phyloP scores from a whole-genome alignment of 1,140 invertebrate species.

The Armadillidium nasatum region DNA sequence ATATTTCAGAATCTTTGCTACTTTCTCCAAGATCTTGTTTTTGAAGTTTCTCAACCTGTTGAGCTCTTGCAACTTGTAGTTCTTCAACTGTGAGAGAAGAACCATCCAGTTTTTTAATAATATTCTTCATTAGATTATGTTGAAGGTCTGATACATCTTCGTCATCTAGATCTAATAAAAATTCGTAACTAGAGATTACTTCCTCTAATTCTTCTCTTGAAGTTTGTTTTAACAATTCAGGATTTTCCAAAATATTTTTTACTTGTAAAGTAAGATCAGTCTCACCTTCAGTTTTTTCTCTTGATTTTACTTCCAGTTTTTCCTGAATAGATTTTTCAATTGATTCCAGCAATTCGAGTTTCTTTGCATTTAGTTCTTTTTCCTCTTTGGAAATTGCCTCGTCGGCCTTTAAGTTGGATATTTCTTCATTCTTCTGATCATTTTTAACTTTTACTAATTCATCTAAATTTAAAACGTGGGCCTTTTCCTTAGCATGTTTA shows the following conservation, averaged over 20 bases:
- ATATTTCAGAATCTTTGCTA: not conserved
- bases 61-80: not conserved
- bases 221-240: not conserved
- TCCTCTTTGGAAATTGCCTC: constrained; percentile 19
- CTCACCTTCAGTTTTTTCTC: not conserved
- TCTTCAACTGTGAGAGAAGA: not conserved
- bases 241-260: constrained; percentile 8
- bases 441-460: no score
- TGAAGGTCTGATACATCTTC: not conserved
- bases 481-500: no score
- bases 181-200: not conserved
- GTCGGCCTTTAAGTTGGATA: not conserved
- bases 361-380: constrained; percentile 11
- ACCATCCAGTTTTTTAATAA: not conserved
- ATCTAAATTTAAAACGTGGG: no score
- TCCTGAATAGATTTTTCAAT: not conserved
- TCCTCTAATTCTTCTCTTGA: not conserved
- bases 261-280: not conserved
- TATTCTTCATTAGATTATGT: not conserved
- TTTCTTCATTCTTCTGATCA: not conserved
- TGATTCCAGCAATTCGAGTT: not conserved
- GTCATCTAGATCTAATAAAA: not conserved
- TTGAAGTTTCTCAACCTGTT: not conserved
- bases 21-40: not conserved
- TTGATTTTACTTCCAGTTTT: not conserved